Conservation (phyloP, 2,797 vertebrate genomes). For the Channa striata region DNA sequence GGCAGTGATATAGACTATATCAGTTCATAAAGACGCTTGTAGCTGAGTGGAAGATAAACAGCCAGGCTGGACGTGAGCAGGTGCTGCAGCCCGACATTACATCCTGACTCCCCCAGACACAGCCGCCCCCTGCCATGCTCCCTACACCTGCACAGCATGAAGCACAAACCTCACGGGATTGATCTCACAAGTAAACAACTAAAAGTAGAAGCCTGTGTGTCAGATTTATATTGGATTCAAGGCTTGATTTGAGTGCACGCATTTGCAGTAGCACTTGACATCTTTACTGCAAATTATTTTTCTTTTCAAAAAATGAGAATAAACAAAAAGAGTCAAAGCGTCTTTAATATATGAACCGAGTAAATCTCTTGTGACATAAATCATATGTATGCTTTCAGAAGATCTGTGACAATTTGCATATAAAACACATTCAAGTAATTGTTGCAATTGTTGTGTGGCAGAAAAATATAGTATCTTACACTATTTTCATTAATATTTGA, state of each 20-base stretch:
- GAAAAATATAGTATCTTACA: no score
- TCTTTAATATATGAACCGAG: not conserved
- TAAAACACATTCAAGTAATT: not conserved
- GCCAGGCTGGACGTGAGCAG: slow-evolving; percentile 55
- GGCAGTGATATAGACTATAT: slow-evolving; percentile 48
- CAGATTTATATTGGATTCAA: slow-evolving; percentile 7
- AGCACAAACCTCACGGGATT: slow-evolving; percentile 36
- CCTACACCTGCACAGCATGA: slow-evolving; percentile 46
- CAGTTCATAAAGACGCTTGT: slow-evolving; percentile 48
- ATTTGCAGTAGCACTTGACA: not conserved
- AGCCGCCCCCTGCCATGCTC: slow-evolving; percentile 27
- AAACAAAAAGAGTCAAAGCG: not conserved
- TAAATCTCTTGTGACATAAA: not conserved
- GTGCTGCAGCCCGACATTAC: slow-evolving; percentile 60
- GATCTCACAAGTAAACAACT: slow-evolving; percentile 44
- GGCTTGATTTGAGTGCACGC: slow-evolving; percentile 12
- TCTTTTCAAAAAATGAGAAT: not conserved
- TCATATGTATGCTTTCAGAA: not conserved
- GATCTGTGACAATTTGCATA: not conserved
- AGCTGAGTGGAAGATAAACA: slow-evolving; percentile 65
- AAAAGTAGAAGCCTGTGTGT: slow-evolving; percentile 10
- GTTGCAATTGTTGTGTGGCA: not conserved
- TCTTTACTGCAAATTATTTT: not conserved
- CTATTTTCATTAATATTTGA: slow-evolving; percentile 4
- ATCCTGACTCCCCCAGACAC: slow-evolving; percentile 40